Percentiles rank a stretch among this genome's conserved stretches.
Evolutionary conservation across 2,888 invertebrate genomes (phyloP).

Genomic region (Digitonthophagus gazella): DNA sequence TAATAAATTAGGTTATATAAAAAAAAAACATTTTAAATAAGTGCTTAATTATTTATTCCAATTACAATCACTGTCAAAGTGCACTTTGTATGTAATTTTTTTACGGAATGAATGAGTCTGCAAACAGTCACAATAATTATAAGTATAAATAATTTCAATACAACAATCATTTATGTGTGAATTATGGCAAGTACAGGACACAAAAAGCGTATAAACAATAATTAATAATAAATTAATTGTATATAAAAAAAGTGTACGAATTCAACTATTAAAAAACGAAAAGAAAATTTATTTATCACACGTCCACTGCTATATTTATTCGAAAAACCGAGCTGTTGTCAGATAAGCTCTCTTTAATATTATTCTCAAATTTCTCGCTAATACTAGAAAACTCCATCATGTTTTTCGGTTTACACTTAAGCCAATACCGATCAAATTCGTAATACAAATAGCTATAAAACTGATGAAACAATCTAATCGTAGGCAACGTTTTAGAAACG

Average conservation of each 20-base stretch:
- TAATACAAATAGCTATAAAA: slow-evolving; percentile 92
- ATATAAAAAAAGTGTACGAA: slow-evolving; percentile 19
- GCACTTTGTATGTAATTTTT: neutral
- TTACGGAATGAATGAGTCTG: neutral
- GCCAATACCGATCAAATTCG: slow-evolving; percentile 95
- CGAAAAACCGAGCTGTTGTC: slow-evolving; percentile 72
- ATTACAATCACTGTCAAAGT: neutral
- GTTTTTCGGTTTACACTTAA: slow-evolving; percentile 83
- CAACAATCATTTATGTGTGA: no score
- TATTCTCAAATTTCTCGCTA: slow-evolving; percentile 79
- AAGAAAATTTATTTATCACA: slow-evolving; percentile 49
- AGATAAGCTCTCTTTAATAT: slow-evolving; percentile 65
- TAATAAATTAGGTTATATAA: neutral
- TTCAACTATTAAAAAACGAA: slow-evolving; percentile 12
- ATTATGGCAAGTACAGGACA: neutral
- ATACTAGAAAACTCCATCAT: slow-evolving; percentile 95
- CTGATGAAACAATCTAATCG: slow-evolving; percentile 79
- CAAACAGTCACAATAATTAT: neutral
- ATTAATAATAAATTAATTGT: slow-evolving; percentile 5
- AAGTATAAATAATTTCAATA: neutral
- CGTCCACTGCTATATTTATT: slow-evolving; percentile 75
- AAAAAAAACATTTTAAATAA: neutral
- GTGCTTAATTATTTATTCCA: neutral
- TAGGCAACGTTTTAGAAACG: slow-evolving; percentile 64
- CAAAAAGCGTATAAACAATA: slow-evolving; percentile 10